A percentile compares a stretch with the other conserved stretches of the same genome.
Conservation (phyloP, 2,113 vertebrate species). For the Oreocharis arfaki region DNA sequence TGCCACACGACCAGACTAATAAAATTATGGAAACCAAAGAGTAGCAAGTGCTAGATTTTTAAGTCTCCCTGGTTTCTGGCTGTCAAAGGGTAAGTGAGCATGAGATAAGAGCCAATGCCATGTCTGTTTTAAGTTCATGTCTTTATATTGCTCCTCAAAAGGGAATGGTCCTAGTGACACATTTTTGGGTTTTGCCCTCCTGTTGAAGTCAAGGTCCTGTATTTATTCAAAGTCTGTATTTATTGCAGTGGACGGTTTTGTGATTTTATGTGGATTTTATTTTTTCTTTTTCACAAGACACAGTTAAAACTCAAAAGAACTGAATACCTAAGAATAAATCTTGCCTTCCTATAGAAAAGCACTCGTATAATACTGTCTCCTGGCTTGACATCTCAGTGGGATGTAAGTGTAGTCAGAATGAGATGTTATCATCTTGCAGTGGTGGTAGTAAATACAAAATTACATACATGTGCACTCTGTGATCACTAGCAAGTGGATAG, state of each 20-base stretch:
- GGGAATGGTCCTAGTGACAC: neutral
- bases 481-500: neutral
- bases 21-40: neutral
- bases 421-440: neutral
- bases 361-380: neutral
- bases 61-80: neutral
- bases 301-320: neutral
- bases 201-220: neutral
- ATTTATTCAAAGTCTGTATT: neutral
- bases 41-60: neutral
- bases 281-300: neutral
- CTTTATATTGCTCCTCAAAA: neutral
- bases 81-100: neutral
- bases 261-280: neutral
- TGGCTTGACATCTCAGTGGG: neutral
- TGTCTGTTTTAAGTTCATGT: neutral
- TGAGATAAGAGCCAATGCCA: neutral
- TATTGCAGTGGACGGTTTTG: neutral
- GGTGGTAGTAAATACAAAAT: neutral
- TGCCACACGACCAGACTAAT: neutral
- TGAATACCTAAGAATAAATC: neutral
- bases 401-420: neutral
- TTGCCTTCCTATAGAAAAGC: neutral
- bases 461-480: neutral
- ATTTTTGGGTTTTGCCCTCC: neutral